Evolutionary conservation across 2,797 vertebrate species (phyloP).

Genomic region (Semotilus atromaculatus): DNA sequence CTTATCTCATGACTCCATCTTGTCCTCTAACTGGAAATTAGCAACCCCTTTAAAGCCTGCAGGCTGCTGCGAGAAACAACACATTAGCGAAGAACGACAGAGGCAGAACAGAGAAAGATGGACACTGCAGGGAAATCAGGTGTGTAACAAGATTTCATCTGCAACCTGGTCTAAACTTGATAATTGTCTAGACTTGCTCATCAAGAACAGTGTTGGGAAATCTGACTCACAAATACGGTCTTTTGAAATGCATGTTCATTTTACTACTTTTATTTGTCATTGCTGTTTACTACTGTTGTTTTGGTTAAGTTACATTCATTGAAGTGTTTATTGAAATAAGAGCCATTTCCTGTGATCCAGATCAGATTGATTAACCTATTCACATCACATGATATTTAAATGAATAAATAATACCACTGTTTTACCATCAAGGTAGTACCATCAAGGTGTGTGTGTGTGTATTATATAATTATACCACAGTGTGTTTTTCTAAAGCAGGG

Average conservation of each 20-base stretch:
- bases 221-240: neutral
- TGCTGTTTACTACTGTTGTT: neutral
- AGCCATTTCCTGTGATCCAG: neutral
- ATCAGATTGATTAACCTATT: neutral
- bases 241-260: neutral
- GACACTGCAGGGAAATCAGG: neutral
- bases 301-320: neutral
- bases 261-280: neutral
- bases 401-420: neutral
- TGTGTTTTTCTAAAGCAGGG: neutral
- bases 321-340: neutral
- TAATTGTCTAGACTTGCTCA: neutral
- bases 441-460: too few species aligned
- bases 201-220: neutral
- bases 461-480: neutral
- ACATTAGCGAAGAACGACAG: neutral
- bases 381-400: neutral
- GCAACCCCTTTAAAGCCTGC: neutral
- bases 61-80: neutral
- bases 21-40: slow-evolving; percentile 49
- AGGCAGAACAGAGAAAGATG: neutral
- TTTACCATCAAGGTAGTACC: neutral
- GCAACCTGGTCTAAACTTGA: neutral
- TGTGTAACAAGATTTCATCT: neutral
- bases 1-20: slow-evolving; percentile 49